phyloP scores from a whole-genome alignment of 2,113 vertebrate species.

The Ceyx melanurus region DNA sequence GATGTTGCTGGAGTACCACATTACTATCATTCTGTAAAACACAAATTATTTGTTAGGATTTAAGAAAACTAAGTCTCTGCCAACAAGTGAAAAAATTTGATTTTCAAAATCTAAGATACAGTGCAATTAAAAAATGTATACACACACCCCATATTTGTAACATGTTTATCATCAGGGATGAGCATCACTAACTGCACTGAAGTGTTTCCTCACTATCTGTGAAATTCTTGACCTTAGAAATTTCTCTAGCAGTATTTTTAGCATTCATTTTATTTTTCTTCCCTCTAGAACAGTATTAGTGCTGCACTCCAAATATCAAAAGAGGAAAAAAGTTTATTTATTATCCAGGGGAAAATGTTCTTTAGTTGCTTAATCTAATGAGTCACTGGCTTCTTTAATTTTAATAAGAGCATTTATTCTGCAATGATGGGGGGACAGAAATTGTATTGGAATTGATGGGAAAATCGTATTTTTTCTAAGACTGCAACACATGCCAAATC shows the following conservation, averaged over 20 bases:
- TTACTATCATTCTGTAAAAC: neutral
- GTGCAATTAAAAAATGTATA: neutral
- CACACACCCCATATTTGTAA: neutral
- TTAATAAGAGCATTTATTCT: constrained; percentile 24
- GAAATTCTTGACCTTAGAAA: neutral
- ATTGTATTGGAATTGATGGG: neutral
- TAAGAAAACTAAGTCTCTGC: neutral
- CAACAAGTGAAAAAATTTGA: neutral
- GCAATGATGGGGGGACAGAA: neutral
- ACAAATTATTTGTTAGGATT: neutral
- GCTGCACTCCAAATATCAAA: neutral
- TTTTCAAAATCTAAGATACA: neutral
- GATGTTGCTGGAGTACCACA: neutral
- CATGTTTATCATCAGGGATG: neutral
- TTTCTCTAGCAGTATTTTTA: neutral
- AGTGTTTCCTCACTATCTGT: neutral
- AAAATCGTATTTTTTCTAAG: constrained; percentile 31
- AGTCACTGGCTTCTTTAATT: constrained; percentile 36
- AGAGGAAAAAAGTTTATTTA: neutral
- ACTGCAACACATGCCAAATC: neutral
- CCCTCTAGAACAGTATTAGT: neutral
- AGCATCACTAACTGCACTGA: neutral
- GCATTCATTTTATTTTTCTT: neutral
- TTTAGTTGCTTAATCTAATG: constrained; percentile 24
- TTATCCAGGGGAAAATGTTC: neutral